Evolutionary conservation across 2,797 vertebrate genomes (phyloP), one percentile per base, ranked within the genome.

Genomic region (Clarias laeviceps): DNA sequence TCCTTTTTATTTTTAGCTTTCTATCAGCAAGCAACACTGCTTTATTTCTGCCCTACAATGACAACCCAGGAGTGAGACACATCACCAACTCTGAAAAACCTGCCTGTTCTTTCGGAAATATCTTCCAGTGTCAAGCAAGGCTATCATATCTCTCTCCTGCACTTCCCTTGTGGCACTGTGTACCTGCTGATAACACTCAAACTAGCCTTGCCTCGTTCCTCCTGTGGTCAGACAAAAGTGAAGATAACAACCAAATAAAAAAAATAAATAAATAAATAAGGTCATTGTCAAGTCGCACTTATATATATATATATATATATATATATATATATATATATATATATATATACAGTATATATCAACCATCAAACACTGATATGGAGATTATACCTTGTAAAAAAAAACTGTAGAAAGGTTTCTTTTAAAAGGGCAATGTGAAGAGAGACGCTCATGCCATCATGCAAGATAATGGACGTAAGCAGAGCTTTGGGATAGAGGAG

Each of bases 381-480:
- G 17, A 70, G 73, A 83, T 86, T 61, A 62, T 72, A 82, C 32
- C 69, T 40, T 6, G 17, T 82, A 11, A 66, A 40, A 34, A 27
- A 66, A 78, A 40, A n/a, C n/a, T 18, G 82, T 18, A 69, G 11
- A 50, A 50, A 18, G 9, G 12, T 80, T 5, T 17, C 12, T 66
- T 56, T 57, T 80, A 9, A 3, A 18, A 1, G 17, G 61, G 40
- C 37, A 62, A 81, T 11, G 61, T 80, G 76, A 45, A 76, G 50
- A 87, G 56, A 81, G 32, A 72, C 70, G 24, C 68, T 89, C 78
- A 72, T 84, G 83, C 87, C 85, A 29, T 73, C 78, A 76, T 40
- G 82, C 84, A 88, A 73, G 69, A 85, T 91, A 91, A 91, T 88
- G 88, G 88, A 92, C 84, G 89, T 89, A 81, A 90, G 86, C 1